These are phyloP conservation scores for Tubulanus polymorphus DNA, from an alignment of 2,888 invertebrate species.

Conservation along the genomic window DNA sequence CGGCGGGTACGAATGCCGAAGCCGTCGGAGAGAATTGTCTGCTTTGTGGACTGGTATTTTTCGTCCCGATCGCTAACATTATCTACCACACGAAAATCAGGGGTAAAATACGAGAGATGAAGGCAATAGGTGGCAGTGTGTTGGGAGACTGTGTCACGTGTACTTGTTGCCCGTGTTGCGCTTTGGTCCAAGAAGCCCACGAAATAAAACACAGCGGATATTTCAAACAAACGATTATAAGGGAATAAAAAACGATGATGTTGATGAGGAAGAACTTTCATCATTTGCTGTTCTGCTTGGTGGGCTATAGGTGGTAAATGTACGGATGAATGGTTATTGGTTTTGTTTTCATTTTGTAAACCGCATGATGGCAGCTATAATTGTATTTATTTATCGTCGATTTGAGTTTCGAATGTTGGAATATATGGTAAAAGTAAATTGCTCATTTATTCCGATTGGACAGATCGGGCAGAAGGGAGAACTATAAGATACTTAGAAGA, in stretches of 20 bases:
- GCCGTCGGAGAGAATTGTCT: slow-evolving; percentile 24
- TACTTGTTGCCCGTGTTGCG: slow-evolving; percentile 20
- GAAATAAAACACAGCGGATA: slow-evolving; percentile 6
- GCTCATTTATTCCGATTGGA: too few relatives aligned
- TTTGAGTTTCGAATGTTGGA: too few relatives aligned
- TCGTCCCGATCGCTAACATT: slow-evolving; percentile 19
- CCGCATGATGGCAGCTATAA: too few relatives aligned
- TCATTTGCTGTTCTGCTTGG: too few relatives aligned
- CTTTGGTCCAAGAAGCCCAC: slow-evolving; percentile 21
- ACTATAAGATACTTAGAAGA: too few relatives aligned
- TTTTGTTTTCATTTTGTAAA: too few relatives aligned
- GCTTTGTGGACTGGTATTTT: slow-evolving; percentile 18
- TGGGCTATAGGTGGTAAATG: too few relatives aligned
- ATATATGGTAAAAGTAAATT: too few relatives aligned
- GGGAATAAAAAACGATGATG: slow-evolving; percentile 3
- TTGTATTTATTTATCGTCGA: too few relatives aligned
- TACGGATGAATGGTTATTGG: too few relatives aligned
- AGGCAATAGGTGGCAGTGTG: slow-evolving; percentile 18
- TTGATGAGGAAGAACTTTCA: too few relatives aligned
- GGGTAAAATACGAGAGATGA: slow-evolving; percentile 22
- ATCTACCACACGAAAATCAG: slow-evolving; percentile 14
- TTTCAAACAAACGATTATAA: background rate
- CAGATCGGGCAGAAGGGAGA: too few relatives aligned
- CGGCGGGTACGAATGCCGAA: slow-evolving; percentile 25
- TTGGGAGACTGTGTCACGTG: slow-evolving; percentile 17